Base-by-base conservation (phyloP, 2,797 vertebrate genomes). In the Parauchenoglanis punctatus region DNA sequence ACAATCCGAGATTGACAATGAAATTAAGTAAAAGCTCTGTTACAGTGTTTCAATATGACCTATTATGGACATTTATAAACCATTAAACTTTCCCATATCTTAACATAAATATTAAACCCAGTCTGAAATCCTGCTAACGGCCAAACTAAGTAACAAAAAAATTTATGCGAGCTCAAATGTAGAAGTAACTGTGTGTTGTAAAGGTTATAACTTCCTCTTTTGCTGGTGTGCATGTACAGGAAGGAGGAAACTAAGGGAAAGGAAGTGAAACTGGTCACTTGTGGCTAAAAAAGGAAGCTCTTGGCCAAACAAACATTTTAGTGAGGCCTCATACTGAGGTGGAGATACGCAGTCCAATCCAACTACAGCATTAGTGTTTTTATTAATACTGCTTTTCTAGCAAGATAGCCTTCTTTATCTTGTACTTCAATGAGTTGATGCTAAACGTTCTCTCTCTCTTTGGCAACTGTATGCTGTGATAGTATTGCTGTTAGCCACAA, bases 181-280 rank as follows among this genome's bases (percentile, higher is more conserved):
- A 46, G 59, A 81, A n/a, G 31, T 59, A 25, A 23, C 58, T 46
- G 8, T 75, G 63, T 85, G 80, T 52, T 31, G 25, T 75, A 23
- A 58, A 84, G 35, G 44, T n/a, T 54, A 67, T 17, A 67, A 80
- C 84, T 90, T 91, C 90, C 89, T 87, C 65, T 88, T 90, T 87
- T 13, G 77, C 77, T 89, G 84, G 44, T 77, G 40, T 61, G 35
- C 25, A 72, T 18, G 63, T 72, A 52, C 54, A 68, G 11, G 20
- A 17, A 44, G 56, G 73, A 87, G 91, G 91, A 90, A 89, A 86
- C 89, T 54, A 87, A 83, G 52, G 59, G 67, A 85, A 63, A 86
- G 86, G 91, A 91, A 90, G 85, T 82, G 89, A 91, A 90, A 90
- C 86, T 77, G 84, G 76, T 61, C 86, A 65, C 44, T 88, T 52